phyloP scores from a whole-genome alignment of 2,797 vertebrate species.

The Pipistrellus kuhlii region DNA sequence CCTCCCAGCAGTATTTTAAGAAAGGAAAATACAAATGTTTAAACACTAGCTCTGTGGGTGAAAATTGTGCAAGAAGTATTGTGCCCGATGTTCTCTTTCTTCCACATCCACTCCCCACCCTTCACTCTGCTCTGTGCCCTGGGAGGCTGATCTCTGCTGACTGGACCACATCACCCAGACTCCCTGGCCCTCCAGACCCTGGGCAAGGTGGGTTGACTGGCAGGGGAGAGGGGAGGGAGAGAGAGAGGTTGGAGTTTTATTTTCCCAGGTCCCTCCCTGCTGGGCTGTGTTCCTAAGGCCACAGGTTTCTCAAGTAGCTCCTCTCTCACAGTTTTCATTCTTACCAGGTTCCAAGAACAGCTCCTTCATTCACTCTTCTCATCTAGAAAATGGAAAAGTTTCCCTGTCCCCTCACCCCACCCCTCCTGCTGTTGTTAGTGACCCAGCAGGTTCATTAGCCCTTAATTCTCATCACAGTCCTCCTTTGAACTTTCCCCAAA shows the following conservation, averaged over 20 bases:
- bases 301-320: neutral
- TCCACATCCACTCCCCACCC: neutral
- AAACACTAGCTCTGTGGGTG: neutral
- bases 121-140: neutral
- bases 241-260: neutral
- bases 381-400: neutral
- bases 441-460: neutral
- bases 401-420: neutral
- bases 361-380: neutral
- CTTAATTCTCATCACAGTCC: neutral
- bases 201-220: neutral
- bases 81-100: neutral
- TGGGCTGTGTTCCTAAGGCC: neutral
- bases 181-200: neutral
- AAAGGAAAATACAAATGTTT: constrained; percentile 29
- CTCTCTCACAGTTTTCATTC: neutral
- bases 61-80: neutral
- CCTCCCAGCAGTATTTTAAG: neutral
- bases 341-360: neutral
- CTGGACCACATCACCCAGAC: neutral
- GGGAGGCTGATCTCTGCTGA: neutral
- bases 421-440: neutral
- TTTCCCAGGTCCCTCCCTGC: neutral
- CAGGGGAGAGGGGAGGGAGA: neutral
- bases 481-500: neutral